A percentile compares a stretch with the other conserved stretches of the same genome.
These are phyloP conservation scores for Cynocephalus volans DNA, from an alignment of 2,113 vertebrate genomes.

Conservation along the genomic window DNA sequence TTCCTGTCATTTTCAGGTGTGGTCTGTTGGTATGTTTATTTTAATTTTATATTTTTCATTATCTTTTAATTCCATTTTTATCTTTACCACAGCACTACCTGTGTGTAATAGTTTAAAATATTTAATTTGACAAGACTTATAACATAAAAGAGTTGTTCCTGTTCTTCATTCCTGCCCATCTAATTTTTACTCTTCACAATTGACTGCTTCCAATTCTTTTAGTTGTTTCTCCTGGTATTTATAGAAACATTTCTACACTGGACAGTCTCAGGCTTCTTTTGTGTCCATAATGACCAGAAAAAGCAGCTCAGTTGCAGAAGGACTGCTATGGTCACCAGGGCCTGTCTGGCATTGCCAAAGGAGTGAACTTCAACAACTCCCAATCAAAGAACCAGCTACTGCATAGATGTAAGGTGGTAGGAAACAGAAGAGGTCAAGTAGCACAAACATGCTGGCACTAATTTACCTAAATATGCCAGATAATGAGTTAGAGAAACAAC, in stretches of 20 bases:
- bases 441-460: background rate
- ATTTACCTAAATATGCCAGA: constrained; percentile 1
- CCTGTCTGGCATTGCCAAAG: background rate
- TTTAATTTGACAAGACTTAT: background rate
- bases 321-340: accelerated
- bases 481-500: constrained; percentile 24
- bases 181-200: background rate
- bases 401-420: background rate
- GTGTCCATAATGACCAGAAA: background rate
- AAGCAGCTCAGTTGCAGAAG: background rate
- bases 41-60: background rate
- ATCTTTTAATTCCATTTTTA: background rate
- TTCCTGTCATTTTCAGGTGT: background rate
- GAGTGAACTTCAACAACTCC: background rate
- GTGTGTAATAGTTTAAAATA: background rate
- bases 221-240: background rate
- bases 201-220: background rate
- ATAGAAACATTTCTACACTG: background rate
- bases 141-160: background rate
- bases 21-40: background rate
- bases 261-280: background rate
- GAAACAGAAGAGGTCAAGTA: constrained; percentile 1
- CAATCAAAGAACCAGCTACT: background rate
- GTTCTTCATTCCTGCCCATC: background rate
- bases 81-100: background rate